Evolutionary conservation across 2,113 vertebrate genomes (phyloP).

Genomic region (Herpetotheres cachinnans): DNA sequence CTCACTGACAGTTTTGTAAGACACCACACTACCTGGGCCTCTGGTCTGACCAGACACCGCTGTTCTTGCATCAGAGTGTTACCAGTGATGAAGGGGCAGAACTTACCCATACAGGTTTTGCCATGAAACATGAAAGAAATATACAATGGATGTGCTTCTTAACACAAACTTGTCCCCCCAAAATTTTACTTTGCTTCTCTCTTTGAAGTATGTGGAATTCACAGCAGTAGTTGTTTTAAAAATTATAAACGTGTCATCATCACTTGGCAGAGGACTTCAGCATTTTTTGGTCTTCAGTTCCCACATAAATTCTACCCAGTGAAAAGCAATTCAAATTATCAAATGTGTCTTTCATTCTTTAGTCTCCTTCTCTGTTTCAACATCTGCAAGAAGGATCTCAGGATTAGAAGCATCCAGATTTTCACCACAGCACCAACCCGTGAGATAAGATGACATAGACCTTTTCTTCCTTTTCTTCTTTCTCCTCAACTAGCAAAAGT

Average conservation of each 20-base stretch:
- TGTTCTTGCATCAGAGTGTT: fast-evolving
- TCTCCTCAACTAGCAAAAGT: not conserved
- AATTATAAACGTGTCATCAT: not conserved
- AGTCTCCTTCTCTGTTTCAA: not conserved
- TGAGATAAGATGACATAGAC: not conserved
- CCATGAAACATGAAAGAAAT: not conserved
- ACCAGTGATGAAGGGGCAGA: not conserved
- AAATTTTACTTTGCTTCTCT: not conserved
- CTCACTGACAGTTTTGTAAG: not conserved
- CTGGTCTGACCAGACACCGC: not conserved
- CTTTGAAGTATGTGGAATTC: not conserved
- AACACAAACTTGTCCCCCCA: not conserved
- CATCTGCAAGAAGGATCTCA: not conserved
- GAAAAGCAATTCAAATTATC: not conserved
- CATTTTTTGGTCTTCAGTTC: not conserved
- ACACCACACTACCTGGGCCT: not conserved
- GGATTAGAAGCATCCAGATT: not conserved
- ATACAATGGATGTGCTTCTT: not conserved
- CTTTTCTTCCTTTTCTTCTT: not conserved
- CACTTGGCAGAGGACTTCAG: not conserved
- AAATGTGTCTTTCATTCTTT: not conserved
- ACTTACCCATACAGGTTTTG: not conserved
- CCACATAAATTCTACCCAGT: not conserved
- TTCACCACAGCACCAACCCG: not conserved
- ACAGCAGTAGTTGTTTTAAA: not conserved